These are phyloP conservation scores for Ceuthmochares aereus DNA, from an alignment of 2,113 vertebrate species.

Conservation along the genomic window DNA sequence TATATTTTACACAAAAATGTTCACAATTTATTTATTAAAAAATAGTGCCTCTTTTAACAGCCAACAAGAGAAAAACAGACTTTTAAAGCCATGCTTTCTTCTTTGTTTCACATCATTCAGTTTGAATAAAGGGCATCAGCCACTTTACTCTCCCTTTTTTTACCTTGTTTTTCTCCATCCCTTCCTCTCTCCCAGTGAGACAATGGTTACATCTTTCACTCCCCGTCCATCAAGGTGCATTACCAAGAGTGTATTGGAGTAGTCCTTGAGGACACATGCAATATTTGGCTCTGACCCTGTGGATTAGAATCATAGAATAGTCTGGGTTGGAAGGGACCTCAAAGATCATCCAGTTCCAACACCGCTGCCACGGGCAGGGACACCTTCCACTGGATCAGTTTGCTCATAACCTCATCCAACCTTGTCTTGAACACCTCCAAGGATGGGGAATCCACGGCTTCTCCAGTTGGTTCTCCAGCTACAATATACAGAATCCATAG, in stretches of 20 bases:
- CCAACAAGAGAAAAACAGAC: background rate
- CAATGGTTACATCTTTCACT: background rate
- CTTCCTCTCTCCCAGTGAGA: background rate
- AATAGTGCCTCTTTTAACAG: background rate
- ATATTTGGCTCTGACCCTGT: too few species aligned
- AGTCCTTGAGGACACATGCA: background rate
- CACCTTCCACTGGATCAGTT: too few species aligned
- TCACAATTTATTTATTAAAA: background rate
- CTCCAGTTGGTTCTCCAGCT: background rate
- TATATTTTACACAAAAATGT: background rate
- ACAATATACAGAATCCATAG: fast-evolving
- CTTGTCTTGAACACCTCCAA: too few species aligned
- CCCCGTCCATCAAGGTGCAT: background rate
- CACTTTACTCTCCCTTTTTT: background rate
- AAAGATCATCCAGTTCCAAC: too few species aligned
- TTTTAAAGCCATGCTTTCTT: background rate
- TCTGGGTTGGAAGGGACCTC: too few species aligned
- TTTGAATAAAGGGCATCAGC: background rate
- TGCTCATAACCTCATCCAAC: too few species aligned
- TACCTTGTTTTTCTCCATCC: background rate
- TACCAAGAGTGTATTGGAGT: background rate
- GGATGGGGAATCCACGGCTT: too few species aligned
- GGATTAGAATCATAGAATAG: too few species aligned
- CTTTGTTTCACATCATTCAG: background rate
- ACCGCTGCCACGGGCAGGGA: too few species aligned